Conservation (phyloP, 92 coral and sea anemone genomes). For the Actinostola sp. region DNA sequence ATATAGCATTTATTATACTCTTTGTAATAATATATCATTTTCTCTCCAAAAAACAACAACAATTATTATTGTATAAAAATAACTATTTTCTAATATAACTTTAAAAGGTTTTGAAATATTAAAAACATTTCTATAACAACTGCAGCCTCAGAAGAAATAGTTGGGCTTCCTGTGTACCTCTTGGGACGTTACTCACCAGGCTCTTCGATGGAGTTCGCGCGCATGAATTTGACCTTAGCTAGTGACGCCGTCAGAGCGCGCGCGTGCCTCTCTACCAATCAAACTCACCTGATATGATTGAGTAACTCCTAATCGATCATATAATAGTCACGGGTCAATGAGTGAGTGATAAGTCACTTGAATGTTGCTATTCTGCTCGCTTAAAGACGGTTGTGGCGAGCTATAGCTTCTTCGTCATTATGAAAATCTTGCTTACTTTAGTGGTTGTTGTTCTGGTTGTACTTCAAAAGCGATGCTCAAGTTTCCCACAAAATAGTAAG, state of each 20-base stretch:
- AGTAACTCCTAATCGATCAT: constrained; percentile 1
- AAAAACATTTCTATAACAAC: too few relatives aligned
- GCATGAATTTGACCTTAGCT: background rate
- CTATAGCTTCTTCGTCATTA: background rate
- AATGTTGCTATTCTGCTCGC: background rate
- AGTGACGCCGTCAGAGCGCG: background rate
- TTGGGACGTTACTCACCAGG: too few relatives aligned
- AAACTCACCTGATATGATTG: background rate
- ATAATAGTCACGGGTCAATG: too few relatives aligned
- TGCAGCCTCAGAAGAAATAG: too few relatives aligned
- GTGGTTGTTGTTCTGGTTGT: background rate
- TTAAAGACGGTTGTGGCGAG: background rate
- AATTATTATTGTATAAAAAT: too few relatives aligned
- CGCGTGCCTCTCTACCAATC: background rate
- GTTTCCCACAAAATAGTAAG: constrained; percentile 12
- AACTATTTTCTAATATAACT: too few relatives aligned
- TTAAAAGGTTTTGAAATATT: too few relatives aligned
- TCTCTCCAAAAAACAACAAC: too few relatives aligned
- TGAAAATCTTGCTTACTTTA: background rate
- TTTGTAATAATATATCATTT: too few relatives aligned
- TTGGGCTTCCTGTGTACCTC: too few relatives aligned
- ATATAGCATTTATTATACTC: too few relatives aligned
- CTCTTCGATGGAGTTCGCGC: background rate
- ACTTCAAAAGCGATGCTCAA: background rate
- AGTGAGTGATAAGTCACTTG: too few relatives aligned